Base-by-base conservation (phyloP, 1,140 invertebrate genomes). In the Antheraea mylitta region DNA sequence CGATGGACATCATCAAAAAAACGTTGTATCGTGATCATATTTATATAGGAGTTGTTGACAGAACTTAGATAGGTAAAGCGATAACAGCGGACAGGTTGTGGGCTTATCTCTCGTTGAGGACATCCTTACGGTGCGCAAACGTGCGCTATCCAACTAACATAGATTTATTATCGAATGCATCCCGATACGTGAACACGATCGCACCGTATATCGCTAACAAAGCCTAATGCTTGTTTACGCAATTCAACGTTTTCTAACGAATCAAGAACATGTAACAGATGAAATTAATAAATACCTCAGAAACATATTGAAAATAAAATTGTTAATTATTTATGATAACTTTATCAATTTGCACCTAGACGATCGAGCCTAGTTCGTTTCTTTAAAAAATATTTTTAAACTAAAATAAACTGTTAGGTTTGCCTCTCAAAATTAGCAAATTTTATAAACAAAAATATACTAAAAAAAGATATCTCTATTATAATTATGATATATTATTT, bases 41-140 rank as follows among this genome's bases (percentile, higher is more conserved):
- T 84, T 86, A 82, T 76, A 80, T 86, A 87, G 85, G 85, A 70
- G 76, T 73, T 86, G 76, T 89, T 86, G 83, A 87, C 85, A 77
- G 77, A 84, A 78, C 69, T 77, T 74, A 72, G 45, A 53, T 53
- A 53, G 71, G 71, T 72, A 16, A 53, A 53, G 9, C 64, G 85
- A 89, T 87, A 89, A 85, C 71, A 69, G 67, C 64, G 77, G 81
- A 83, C 85, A 89, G 87, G 87, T 89, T 89, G 72, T 63, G 82
- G 16, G 71, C 78, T 85, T 89, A 89, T 89, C 85, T 53, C 16
- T 60, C 61, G 58, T 68, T 72, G 77, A 71, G 79, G 79, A 85
- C 84, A 81, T 82, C 81, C 84, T 81, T 82, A 82, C 45, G 45
- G 9, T 16, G 45, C 45, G 45, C 75, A 80, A 79, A 90, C 87